A percentile compares a stretch with the other conserved stretches of the same genome.
Conservation (phyloP, 1,140 invertebrate genomes). For the Augochlora pura region DNA sequence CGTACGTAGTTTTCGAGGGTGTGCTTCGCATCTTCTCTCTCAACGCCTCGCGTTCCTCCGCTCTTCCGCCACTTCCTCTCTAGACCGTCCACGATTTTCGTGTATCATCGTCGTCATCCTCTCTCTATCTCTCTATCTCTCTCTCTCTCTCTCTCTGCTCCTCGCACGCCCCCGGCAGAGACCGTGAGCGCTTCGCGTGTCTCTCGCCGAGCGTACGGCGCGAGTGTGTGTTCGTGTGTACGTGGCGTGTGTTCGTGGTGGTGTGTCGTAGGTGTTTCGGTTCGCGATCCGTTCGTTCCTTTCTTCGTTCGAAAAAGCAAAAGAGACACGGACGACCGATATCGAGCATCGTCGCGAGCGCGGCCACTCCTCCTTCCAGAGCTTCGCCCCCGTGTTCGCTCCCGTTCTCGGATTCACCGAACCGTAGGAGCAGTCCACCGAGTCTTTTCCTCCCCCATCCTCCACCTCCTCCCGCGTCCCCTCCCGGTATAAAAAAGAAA, state of each 20-base stretch:
- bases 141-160: too few species aligned
- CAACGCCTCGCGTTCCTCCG: conserved; percentile 26
- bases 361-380: neutral
- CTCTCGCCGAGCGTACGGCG: neutral
- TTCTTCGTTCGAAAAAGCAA: conserved; percentile 36
- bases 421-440: neutral
- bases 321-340: conserved; percentile 15
- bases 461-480: neutral
- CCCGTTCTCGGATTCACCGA: neutral
- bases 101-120: too few species aligned
- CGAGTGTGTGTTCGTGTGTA: neutral
- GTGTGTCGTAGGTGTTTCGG: neutral
- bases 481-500: neutral
- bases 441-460: neutral
- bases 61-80: too few species aligned
- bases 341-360: conserved; percentile 14
- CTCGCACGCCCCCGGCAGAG: too few species aligned
- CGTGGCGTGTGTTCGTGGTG: neutral
- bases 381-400: neutral
- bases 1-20: conserved; percentile 50
- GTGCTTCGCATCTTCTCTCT: conserved; percentile 34
- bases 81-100: too few species aligned
- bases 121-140: too few species aligned
- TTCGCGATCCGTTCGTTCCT: conserved; percentile 23
- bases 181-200: neutral